Base-by-base conservation (phyloP, 2,113 vertebrate species). In the Ammodytes dubius region DNA sequence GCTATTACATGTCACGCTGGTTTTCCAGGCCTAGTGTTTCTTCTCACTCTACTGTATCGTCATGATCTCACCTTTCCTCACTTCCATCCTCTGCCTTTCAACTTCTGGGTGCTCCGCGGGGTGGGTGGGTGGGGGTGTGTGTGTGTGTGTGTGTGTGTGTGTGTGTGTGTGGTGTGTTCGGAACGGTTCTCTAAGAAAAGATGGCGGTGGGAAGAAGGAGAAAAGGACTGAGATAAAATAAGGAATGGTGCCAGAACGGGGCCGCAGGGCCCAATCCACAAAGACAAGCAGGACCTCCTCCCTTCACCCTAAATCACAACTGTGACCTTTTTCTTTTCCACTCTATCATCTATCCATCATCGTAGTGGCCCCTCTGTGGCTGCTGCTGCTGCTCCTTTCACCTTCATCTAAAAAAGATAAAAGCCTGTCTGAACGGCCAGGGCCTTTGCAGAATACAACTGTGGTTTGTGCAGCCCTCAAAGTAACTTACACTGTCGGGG, bases 301-400 rank as follows among this genome's bases (percentile, higher is more conserved):
- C 78, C 49, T 74, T 90, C 82, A 74, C 67, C 79, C 81, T 88
- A 88, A 93, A 92, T 90, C 88, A 84, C 59, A 50, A 71, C 35
- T 46, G 54, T 88, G 87, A 92, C 92, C 84, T 92, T 92, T 27
- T 91, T 91, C 81, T 74, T 89, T 89, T 77, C 86, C 77, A 78
- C 71, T 86, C 71, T 73, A 86, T 92, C 90, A 88, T 93, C 85
- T 27, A 85, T 93, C 88, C 70, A 83, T 93, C 91, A 92, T 67
- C 67, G 39, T 7, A 87, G 87, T 67, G 69, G 72, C 77, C 45
- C 71, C 74, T 77, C 56, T 8, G 79, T 81, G 86, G 72, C 75
- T 45, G 45, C 2, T 27, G 4, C 71, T n/a, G 57, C 42, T 70
- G 63, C 56, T 66, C 39, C 69, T 6, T 9, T 91, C 81, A 81